These are phyloP conservation scores for Chlamydotis undulata DNA, from an alignment of 2,113 vertebrate genomes.

Conservation along the genomic window DNA sequence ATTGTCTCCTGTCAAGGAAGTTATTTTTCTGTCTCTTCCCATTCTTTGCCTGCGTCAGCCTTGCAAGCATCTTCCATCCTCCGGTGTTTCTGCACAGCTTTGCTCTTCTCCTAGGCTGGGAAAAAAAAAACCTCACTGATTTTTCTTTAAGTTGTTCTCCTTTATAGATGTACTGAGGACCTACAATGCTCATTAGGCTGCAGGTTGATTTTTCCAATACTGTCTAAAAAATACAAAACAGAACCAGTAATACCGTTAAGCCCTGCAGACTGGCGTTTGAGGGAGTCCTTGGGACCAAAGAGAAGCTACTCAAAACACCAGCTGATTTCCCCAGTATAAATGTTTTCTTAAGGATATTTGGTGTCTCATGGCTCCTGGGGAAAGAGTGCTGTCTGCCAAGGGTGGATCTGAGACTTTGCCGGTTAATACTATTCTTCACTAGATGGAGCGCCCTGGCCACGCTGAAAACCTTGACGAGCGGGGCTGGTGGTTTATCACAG, in stretches of 20 bases:
- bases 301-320: not conserved
- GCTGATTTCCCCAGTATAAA: not conserved
- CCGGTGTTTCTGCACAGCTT: not conserved
- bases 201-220: not conserved
- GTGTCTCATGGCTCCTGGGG: not conserved
- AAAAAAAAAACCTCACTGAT: not conserved
- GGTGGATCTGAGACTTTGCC: not conserved
- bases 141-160: not conserved
- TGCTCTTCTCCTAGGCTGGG: not conserved
- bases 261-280: not conserved
- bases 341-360: not conserved
- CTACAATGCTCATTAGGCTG: not conserved
- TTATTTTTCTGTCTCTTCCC: not conserved
- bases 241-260: not conserved
- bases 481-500: not conserved
- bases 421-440: not conserved
- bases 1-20: not conserved
- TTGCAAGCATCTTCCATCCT: not conserved
- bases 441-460: not conserved
- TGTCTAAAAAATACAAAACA: not conserved
- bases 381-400: not conserved
- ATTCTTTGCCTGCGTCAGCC: not conserved
- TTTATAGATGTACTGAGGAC: not conserved
- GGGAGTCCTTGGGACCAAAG: not conserved
- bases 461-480: not conserved